These are phyloP conservation scores for Daubentonia madagascariensis DNA, from an alignment of 2,113 vertebrate species.

Conservation along the genomic window DNA sequence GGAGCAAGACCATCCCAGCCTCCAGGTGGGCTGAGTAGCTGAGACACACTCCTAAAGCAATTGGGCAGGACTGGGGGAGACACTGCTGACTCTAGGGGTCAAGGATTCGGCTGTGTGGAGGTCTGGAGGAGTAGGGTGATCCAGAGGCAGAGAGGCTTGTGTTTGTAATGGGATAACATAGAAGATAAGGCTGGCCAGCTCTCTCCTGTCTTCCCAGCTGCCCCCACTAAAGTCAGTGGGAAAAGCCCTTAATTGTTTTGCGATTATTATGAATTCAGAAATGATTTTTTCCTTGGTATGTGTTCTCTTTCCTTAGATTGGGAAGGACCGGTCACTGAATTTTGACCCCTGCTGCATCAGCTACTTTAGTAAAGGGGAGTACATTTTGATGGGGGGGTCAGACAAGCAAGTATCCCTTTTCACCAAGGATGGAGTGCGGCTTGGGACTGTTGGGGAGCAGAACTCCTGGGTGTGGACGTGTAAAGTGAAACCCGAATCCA, in stretches of 20 bases:
- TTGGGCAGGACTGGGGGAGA: not conserved
- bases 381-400: conserved; percentile 95
- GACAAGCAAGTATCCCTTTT: conserved; percentile 96
- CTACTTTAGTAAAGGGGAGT: conserved; percentile 98
- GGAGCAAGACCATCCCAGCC: not conserved
- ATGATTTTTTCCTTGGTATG: not conserved
- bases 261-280: not conserved
- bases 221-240: not conserved
- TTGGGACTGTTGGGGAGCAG: conserved; percentile 93
- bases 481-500: conserved; percentile 95
- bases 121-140: not conserved
- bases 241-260: not conserved
- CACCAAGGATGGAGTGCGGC: conserved; percentile 95
- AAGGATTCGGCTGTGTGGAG: not conserved
- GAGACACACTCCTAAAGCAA: not conserved
- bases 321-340: conserved; percentile 92
- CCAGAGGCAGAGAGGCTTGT: not conserved
- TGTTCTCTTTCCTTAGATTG: conserved; percentile 85
- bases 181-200: not conserved
- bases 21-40: not conserved
- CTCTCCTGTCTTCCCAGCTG: not conserved
- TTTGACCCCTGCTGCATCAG: conserved; percentile 98
- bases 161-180: not conserved
- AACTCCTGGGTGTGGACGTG: conserved; percentile 97
- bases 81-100: not conserved